Conservation (phyloP, 2,113 vertebrate genomes). For the Mormyrus lacerda region DNA sequence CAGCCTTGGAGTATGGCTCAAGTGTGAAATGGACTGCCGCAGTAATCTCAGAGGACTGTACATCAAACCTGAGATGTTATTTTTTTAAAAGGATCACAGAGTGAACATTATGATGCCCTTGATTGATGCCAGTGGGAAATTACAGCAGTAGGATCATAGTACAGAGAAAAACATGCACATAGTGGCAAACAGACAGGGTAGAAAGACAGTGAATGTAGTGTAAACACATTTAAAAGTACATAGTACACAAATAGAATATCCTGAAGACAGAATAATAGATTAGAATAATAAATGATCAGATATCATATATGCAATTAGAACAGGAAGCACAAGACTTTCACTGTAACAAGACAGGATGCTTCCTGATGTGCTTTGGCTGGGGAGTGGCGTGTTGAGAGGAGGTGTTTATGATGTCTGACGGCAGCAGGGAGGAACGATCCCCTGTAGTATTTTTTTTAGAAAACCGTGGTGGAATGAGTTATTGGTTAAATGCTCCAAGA, state of each 20-base stretch:
- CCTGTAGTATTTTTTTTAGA: background rate
- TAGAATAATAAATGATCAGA: background rate
- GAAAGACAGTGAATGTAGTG: background rate
- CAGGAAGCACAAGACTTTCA: background rate
- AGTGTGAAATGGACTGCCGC: background rate
- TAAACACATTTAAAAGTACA: background rate
- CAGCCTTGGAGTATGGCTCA: background rate
- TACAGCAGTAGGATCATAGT: background rate
- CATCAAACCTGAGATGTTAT: background rate
- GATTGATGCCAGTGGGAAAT: background rate
- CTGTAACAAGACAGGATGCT: background rate
- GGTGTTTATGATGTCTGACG: background rate
- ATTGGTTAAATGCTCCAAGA: background rate
- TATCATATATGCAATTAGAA: background rate
- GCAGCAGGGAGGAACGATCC: background rate
- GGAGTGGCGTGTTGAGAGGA: background rate
- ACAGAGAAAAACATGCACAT: background rate
- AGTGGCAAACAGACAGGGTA: background rate
- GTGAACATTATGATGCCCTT: background rate
- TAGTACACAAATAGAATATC: background rate
- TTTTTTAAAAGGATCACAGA: background rate
- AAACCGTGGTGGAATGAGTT: background rate
- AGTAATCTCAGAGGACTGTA: background rate
- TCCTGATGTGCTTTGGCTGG: background rate
- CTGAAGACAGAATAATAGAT: background rate